A percentile compares a stretch with the other conserved stretches of the same genome.
These are phyloP conservation scores for Ricordea florida DNA, from an alignment of 92 coral and sea anemone species.

Conservation along the genomic window DNA sequence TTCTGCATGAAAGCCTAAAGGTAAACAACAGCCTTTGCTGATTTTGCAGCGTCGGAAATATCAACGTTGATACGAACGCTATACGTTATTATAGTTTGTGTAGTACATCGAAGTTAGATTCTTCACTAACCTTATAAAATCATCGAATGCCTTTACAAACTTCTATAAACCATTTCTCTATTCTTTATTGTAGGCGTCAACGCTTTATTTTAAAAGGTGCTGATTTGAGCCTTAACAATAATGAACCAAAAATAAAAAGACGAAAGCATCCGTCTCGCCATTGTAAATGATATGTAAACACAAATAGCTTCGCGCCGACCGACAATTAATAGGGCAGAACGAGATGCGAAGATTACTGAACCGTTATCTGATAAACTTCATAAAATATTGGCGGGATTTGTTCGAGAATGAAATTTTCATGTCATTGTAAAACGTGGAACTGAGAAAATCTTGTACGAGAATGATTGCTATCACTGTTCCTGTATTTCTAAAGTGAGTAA, in stretches of 20 bases:
- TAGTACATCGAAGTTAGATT: too few species aligned
- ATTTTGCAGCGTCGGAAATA: constrained; percentile 30
- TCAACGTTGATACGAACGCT: constrained; percentile 41
- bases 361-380: too few species aligned
- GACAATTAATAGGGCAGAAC: background rate
- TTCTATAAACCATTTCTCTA: constrained; percentile 1
- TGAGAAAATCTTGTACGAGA: background rate
- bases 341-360: too few species aligned
- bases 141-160: background rate
- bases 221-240: constrained; percentile 15
- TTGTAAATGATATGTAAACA: constrained; percentile 43
- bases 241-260: constrained; percentile 19
- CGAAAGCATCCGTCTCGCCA: constrained; percentile 23
- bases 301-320: constrained; percentile 1
- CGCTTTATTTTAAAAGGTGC: constrained; percentile 1
- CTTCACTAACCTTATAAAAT: too few species aligned
- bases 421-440: background rate
- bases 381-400: too few species aligned
- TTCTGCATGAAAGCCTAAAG: constrained; percentile 30
- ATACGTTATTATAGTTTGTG: background rate
- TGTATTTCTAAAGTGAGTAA: constrained; percentile 17
- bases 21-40: constrained; percentile 20
- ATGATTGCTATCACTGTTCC: background rate
- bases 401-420: too few species aligned
- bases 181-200: constrained; percentile 9